phyloP scores from a whole-genome alignment of 2,113 vertebrate genomes.

The Centrocercus urophasianus region DNA sequence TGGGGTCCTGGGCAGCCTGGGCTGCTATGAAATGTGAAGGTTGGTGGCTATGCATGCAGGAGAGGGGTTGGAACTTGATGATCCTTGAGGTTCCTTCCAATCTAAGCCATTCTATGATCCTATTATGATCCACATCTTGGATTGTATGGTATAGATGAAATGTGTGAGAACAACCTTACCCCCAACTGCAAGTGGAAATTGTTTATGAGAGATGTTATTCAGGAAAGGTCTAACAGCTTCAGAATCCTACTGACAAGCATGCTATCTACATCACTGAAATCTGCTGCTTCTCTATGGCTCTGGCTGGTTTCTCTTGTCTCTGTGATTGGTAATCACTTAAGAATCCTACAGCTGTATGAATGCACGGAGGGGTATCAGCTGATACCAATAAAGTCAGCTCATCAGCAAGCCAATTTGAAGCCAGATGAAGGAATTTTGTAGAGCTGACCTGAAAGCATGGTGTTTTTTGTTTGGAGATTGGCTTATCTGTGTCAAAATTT shows the following conservation, averaged over 20 bases:
- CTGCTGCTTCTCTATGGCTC: background rate
- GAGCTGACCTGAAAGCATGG: background rate
- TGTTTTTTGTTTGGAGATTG: background rate
- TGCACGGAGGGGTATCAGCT: background rate
- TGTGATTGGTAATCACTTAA: background rate
- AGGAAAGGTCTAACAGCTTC: background rate
- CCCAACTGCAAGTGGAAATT: background rate
- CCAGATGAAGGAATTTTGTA: background rate
- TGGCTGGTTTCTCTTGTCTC: background rate
- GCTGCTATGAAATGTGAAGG: too few relatives aligned
- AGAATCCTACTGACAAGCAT: background rate
- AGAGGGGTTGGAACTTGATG: too few relatives aligned
- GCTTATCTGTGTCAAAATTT: background rate
- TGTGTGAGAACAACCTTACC: background rate
- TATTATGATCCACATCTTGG: background rate
- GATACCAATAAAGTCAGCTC: background rate
- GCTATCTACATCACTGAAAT: rapidly evolving
- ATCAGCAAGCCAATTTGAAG: background rate
- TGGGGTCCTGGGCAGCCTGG: too few relatives aligned
- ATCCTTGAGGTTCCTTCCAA: too few relatives aligned
- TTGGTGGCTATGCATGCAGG: too few relatives aligned
- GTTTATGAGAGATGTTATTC: background rate
- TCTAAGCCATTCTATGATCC: too few relatives aligned
- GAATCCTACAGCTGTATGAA: background rate
- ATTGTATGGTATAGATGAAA: background rate